Percentiles rank a stretch among this genome's conserved stretches.
Evolutionary conservation across 2,113 vertebrate species (phyloP).

Genomic region (Cavia aperea): DNA sequence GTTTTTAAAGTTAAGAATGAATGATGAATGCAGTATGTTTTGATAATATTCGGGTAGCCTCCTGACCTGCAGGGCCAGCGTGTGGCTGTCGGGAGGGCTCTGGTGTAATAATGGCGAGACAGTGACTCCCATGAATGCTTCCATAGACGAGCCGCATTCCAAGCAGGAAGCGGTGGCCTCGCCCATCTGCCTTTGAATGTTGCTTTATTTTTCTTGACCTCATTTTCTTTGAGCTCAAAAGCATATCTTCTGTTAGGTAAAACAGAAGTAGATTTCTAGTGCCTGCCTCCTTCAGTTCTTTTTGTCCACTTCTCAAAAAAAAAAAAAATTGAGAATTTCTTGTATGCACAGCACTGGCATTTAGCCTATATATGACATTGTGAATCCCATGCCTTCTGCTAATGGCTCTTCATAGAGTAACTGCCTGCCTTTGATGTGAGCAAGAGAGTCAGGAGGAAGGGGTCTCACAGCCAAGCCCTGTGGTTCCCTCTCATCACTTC

Average conservation of each 20-base stretch:
- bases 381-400: background rate
- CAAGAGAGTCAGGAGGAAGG: background rate
- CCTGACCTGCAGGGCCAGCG: background rate
- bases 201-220: background rate
- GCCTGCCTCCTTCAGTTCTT: background rate
- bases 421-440: background rate
- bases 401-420: background rate
- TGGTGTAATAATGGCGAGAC: background rate
- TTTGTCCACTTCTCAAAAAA: background rate
- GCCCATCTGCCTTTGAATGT: background rate
- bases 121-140: background rate
- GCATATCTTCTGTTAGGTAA: background rate
- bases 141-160: background rate
- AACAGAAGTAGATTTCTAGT: background rate
- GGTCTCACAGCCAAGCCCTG: background rate
- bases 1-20: background rate
- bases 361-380: background rate
- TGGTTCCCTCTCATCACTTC: rapidly evolving
- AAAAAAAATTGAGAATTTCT: background rate
- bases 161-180: background rate
- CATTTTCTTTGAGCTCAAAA: background rate
- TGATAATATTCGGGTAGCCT: background rate
- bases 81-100: no score
- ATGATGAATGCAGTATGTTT: background rate
- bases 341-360: background rate